Conservation (phyloP, 2,888 invertebrate genomes). For the Hymenopus coronatus region DNA sequence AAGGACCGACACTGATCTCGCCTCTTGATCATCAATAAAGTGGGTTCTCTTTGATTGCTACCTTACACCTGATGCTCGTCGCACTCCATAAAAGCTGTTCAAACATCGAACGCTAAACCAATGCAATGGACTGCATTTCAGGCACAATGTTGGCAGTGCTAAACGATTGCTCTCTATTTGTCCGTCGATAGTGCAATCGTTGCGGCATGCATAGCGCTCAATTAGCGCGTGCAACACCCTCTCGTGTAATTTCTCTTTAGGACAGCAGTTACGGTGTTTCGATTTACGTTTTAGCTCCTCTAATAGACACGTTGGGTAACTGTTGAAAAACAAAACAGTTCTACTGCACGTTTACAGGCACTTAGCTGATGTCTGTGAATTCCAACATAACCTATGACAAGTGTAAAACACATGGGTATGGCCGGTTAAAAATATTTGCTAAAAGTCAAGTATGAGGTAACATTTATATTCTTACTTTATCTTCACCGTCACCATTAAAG, state of each 20-base stretch:
- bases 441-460: too few species aligned
- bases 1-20: too few species aligned
- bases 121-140: background rate
- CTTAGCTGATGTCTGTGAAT: too few species aligned
- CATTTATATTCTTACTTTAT: too few species aligned
- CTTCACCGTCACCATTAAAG: too few species aligned
- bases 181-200: background rate
- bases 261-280: background rate
- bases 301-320: background rate
- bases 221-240: background rate
- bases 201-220: background rate
- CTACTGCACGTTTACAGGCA: too few species aligned
- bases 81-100: background rate
- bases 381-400: too few species aligned
- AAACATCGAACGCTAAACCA: background rate
- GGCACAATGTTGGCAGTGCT: background rate
- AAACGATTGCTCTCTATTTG: background rate
- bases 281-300: background rate
- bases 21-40: too few species aligned
- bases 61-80: background rate
- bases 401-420: too few species aligned
- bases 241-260: background rate
- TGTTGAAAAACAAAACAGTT: background rate
- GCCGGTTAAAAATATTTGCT: too few species aligned
- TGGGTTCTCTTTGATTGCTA: background rate